Base-by-base conservation (phyloP, 2,797 vertebrate species). In the Thalassophryne amazonica region DNA sequence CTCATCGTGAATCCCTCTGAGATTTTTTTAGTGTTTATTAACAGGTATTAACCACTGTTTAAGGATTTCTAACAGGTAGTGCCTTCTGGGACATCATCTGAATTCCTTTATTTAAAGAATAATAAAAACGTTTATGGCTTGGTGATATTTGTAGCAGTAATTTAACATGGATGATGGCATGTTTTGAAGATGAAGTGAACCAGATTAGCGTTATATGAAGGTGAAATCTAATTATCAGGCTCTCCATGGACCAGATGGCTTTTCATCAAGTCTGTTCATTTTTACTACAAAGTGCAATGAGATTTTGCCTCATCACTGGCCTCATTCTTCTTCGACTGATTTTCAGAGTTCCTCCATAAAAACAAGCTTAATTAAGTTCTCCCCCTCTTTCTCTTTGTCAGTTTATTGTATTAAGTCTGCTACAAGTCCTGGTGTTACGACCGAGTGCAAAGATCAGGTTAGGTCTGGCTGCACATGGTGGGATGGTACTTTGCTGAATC, bases 1-100 rank as follows among this genome's bases (percentile, higher is more conserved):
- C 24, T 10, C 14, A 27, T 38, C 6, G 51, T 34, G 29, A 67
- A 48, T 59, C 34, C 38, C 24, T 32, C 20, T 10, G 22, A 47
- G 21, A 53, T 32, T 67, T 63, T 71, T 59, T 42, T 35, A 73
- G 48, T 63, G 66, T 61, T 73, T 62, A 66, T 76, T 77, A 35
- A 65, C 55, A 55, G 54, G 60, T 17, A 37, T 40, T 49, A 62
- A 70, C 48, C 65, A 39, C 14, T 27, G 46, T 65, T 61, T 35
- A 17, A 35, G 43, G 39, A 69, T 71, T 76, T 63, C 36, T 39
- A 35, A 32, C 38, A 57, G 29, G 28, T 18, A 18, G 30, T 10
- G 11, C 24, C 43, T 52, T 50, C 30, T 6, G 38, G 22, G 23
- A 66, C 63, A 55, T 60, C 19, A 41, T 50, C 36, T 21, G 17